Conservation (phyloP, 1,140 invertebrate species). For the Bradynema listronoti region DNA sequence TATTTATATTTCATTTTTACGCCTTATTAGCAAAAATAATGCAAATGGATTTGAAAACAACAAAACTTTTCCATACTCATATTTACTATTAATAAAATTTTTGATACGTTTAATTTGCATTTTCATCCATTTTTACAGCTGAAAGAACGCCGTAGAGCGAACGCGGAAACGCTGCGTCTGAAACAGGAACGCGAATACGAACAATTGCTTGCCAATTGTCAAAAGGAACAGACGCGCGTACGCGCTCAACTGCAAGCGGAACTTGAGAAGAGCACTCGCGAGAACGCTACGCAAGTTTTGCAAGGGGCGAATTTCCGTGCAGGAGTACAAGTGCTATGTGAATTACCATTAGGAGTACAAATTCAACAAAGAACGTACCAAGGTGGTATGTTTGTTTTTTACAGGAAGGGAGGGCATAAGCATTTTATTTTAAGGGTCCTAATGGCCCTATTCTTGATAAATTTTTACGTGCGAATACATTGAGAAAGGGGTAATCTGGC, state of each 20-base stretch:
- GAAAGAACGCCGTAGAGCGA: conserved; percentile 83
- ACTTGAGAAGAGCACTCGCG: conserved; percentile 65
- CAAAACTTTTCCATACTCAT: too few species aligned
- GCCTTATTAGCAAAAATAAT: too few species aligned
- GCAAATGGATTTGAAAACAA: too few species aligned
- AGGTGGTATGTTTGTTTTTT: conserved; percentile 60
- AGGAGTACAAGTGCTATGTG: conserved; percentile 81
- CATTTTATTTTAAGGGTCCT: too few species aligned
- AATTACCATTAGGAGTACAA: conserved; percentile 94
- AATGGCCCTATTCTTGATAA: too few species aligned
- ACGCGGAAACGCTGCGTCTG: conserved; percentile 91
- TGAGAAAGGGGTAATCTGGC: too few species aligned
- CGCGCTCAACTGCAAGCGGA: conserved; percentile 81
- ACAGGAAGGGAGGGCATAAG: too few species aligned
- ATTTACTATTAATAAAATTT: too few species aligned
- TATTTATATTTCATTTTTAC: too few species aligned
- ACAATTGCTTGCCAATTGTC: conserved; percentile 77
- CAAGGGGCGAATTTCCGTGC: conserved; percentile 79
- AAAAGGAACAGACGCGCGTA: conserved; percentile 81
- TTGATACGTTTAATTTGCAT: too few species aligned
- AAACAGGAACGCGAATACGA: conserved; percentile 94
- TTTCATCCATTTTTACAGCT: too few species aligned
- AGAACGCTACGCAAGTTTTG: conserved; percentile 90
- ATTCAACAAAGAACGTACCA: conserved; percentile 90
- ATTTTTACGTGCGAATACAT: too few species aligned